Evolutionary conservation across 2,113 vertebrate genomes (phyloP), one percentile per base, ranked within the genome.

Genomic region (Tachysurus vachellii): DNA sequence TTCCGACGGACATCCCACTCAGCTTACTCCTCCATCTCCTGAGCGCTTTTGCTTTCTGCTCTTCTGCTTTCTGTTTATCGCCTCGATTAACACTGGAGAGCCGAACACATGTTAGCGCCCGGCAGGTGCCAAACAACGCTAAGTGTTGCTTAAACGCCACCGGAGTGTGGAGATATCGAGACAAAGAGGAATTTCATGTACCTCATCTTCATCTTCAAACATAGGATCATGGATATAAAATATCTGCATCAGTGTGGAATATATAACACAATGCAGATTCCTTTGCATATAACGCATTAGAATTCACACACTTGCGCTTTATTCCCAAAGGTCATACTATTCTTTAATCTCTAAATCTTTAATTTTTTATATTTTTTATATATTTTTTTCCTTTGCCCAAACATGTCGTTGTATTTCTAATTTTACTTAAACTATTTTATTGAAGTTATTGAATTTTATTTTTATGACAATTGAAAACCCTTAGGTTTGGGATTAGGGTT

Each of bases 11-110:
- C 75, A 84, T 80, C 13, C 6, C 73, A 44, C 85, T 50, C 14
- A 64, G 50, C 17, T 36, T 54, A 31, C 85, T 85, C 1, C 9
- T 85, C 1, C 9, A 50, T 79, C 84, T 80, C 56, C 61, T 87
- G 36, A 28, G 82, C 80, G 0, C 36, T n/a, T 19, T 50, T 50
- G 5, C 47, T 80, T 66, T 87, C 84, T 84, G 80, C 83, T 44
- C 82, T 89, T 82, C 44, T 59, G 62, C 83, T 47, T 62, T 21
- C 79, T 80, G 19, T 89, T 88, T 73, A 85, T 42, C 17, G 26
- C 66, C 23, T 82, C 61, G 70, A 82, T 87, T 89, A 85, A 59
- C 62, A 80, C 59, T 66, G 85, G 62, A 85, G 77, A 87, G 83
- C 50, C 13, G 50, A 75, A 17, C 71, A 53, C 59, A 82, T 28